Evolutionary conservation across 2,888 invertebrate species (phyloP).

Genomic region (Drosophila maculinotata): DNA sequence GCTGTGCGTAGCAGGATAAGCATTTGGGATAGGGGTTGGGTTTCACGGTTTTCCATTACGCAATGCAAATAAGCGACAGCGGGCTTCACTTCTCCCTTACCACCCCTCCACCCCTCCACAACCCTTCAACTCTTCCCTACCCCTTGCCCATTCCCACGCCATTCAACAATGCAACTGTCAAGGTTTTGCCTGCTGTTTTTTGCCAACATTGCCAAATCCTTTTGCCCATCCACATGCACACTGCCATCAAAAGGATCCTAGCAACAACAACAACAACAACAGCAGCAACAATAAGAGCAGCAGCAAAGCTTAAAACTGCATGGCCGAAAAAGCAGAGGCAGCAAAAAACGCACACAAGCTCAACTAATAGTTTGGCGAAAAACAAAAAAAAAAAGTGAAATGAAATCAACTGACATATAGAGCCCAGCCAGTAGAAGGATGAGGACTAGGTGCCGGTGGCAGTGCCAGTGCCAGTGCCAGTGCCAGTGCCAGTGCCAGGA

Average conservation of each 20-base stretch:
- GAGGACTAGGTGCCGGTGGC: slow-evolving; percentile 8
- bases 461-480: neutral
- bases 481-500: slow-evolving; percentile 16
- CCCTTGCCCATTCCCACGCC: slow-evolving; percentile 49
- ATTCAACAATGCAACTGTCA: slow-evolving; percentile 79
- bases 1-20: slow-evolving; percentile 38
- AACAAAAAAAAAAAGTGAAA: slow-evolving; percentile 70
- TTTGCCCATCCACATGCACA: slow-evolving; percentile 5
- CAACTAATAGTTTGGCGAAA: slow-evolving; percentile 72
- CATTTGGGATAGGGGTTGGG: slow-evolving; percentile 47
- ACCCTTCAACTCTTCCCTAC: slow-evolving; percentile 3
- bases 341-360: slow-evolving; percentile 52
- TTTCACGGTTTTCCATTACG: slow-evolving; percentile 67
- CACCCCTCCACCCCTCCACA: slow-evolving; percentile 5
- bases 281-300: slow-evolving; percentile 5
- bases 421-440: slow-evolving; percentile 29
- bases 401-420: slow-evolving; percentile 82
- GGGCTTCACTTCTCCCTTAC: neutral
- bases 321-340: slow-evolving; percentile 40
- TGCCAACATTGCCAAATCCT: slow-evolving; percentile 13
- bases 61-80: slow-evolving; percentile 71
- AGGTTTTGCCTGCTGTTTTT: slow-evolving; percentile 56
- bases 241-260: slow-evolving; percentile 54
- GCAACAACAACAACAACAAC: slow-evolving; percentile 37
- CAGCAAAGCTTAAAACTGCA: slow-evolving; percentile 31